Percentiles rank a stretch among this genome's conserved stretches.
Evolutionary conservation across 2,113 vertebrate species (phyloP).

Genomic region (Mungos mungo): DNA sequence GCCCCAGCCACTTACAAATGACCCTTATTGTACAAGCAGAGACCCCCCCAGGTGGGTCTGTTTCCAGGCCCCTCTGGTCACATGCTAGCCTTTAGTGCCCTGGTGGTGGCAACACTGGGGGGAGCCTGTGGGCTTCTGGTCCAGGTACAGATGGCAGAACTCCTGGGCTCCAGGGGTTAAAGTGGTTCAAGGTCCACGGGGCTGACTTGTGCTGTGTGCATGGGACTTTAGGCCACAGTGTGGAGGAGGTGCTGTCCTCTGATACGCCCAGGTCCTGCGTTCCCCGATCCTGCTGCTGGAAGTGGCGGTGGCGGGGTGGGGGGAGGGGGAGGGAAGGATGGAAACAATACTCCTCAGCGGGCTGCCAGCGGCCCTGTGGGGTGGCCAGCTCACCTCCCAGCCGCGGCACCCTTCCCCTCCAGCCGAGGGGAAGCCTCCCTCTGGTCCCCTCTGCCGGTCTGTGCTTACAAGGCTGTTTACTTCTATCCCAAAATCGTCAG

Average conservation of each 20-base stretch:
- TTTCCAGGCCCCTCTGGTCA: not conserved
- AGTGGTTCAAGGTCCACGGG: no score
- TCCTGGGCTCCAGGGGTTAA: no score
- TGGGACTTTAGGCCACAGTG: no score
- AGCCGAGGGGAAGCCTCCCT: not conserved
- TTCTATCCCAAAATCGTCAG: no score
- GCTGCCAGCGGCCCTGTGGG: fast-evolving
- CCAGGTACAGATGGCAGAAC: not conserved
- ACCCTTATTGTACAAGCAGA: not conserved
- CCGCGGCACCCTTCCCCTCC: no score
- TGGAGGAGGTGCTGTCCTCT: not conserved
- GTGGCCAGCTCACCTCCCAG: not conserved
- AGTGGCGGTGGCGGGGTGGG: not conserved
- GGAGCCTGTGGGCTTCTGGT: not conserved
- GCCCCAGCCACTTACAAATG: not conserved
- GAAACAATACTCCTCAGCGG: not conserved
- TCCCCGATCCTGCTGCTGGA: not conserved
- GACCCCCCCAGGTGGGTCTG: not conserved
- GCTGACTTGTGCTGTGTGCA: no score
- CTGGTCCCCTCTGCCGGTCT: no score
- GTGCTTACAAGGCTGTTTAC: not conserved
- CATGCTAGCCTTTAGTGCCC: not conserved
- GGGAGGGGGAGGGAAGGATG: not conserved
- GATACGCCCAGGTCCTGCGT: fast-evolving
- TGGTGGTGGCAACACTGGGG: not conserved